Percentiles rank a stretch among this genome's conserved stretches.
phyloP scores from a whole-genome alignment of 2,888 invertebrate species.

The Cepaea hortensis region DNA sequence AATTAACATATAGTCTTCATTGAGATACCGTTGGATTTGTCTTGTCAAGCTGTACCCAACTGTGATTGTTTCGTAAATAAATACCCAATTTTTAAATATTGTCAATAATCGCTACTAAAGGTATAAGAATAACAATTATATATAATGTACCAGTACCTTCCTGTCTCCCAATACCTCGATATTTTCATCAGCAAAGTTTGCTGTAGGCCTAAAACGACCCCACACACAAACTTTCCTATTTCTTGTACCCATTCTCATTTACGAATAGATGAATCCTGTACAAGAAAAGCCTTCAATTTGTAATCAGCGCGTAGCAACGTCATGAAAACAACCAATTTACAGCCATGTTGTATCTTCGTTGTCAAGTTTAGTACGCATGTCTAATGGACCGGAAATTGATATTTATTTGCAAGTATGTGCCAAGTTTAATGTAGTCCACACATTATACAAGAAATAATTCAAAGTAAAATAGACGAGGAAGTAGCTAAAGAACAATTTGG shows the following conservation, averaged over 20 bases:
- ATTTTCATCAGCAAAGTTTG: constrained; percentile 73
- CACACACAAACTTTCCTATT: constrained; percentile 74
- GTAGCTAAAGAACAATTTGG: too few relatives aligned
- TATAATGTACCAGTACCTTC: constrained; percentile 62
- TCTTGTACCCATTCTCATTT: constrained; percentile 53
- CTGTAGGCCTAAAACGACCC: constrained; percentile 74
- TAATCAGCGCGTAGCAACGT: too few relatives aligned
- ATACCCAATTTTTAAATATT: too few relatives aligned
- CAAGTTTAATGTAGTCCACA: too few relatives aligned
- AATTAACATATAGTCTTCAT: too few relatives aligned
- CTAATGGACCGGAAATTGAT: neutral
- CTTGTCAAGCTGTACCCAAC: too few relatives aligned
- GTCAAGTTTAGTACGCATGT: constrained; percentile 67
- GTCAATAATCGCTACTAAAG: too few relatives aligned
- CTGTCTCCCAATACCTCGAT: constrained; percentile 72
- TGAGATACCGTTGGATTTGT: too few relatives aligned
- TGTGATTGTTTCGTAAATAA: too few relatives aligned
- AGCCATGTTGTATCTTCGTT: constrained; percentile 66
- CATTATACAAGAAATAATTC: too few relatives aligned
- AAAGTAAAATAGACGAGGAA: too few relatives aligned
- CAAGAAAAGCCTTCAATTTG: constrained; percentile 3
- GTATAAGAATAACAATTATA: too few relatives aligned
- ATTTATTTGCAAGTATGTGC: neutral
- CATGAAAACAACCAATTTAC: constrained; percentile 22
- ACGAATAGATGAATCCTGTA: neutral